Conservation (phyloP, 2,888 invertebrate genomes). For the Venustoraphidia nigricollis region DNA sequence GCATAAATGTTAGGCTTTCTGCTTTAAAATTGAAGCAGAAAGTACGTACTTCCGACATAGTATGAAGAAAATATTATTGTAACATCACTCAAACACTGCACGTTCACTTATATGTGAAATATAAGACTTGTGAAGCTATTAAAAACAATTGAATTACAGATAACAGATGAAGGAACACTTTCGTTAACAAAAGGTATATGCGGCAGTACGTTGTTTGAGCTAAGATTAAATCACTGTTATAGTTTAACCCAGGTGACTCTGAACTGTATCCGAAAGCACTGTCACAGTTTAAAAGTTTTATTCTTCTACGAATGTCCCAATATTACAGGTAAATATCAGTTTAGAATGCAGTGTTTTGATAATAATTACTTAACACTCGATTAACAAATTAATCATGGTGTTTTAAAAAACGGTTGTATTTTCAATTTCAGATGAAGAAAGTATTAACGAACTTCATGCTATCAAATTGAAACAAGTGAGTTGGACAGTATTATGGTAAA, state of each 20-base stretch:
- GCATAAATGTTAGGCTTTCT: too few species aligned
- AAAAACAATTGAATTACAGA: constrained; percentile 13
- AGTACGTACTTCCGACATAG: too few species aligned
- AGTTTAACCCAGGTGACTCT: constrained; percentile 20
- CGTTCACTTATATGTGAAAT: too few species aligned
- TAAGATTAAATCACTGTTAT: constrained; percentile 21
- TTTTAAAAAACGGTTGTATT: too few species aligned
- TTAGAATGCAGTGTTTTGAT: not conserved
- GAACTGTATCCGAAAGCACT: constrained; percentile 17
- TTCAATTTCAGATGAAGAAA: too few species aligned
- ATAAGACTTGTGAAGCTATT: too few species aligned
- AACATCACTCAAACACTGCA: too few species aligned
- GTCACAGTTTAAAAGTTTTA: constrained; percentile 20
- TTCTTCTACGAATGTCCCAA: constrained; percentile 16
- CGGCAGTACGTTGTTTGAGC: constrained; percentile 19
- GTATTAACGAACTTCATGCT: constrained; percentile 2
- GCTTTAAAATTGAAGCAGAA: too few species aligned
- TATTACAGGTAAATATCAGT: constrained; percentile 10
- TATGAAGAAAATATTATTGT: too few species aligned
- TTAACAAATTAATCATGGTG: too few species aligned
- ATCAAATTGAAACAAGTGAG: constrained; percentile 20
- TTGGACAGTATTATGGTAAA: constrained; percentile 21
- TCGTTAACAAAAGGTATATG: constrained; percentile 18
- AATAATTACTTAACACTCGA: too few species aligned
- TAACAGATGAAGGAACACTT: constrained; percentile 20